Evolutionary conservation across 2,888 invertebrate species (phyloP).

Genomic region (Amphimallon solstitiale): DNA sequence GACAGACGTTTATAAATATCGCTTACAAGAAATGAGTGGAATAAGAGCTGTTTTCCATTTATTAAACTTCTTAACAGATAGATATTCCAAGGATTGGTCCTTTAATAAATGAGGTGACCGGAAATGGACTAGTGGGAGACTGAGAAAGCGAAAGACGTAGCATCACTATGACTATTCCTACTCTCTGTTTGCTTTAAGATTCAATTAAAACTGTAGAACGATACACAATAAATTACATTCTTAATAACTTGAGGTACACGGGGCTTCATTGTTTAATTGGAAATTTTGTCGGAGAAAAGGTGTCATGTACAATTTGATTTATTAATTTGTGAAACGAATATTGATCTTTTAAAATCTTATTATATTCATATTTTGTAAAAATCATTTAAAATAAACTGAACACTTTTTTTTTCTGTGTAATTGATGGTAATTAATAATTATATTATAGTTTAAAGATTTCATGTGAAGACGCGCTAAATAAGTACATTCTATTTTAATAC

Average conservation of each 20-base stretch:
- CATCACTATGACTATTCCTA: not conserved
- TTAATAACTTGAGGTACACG: constrained; percentile 17
- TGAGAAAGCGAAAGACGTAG: not conserved
- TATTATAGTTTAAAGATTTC: too few species aligned
- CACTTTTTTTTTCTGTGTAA: too few species aligned
- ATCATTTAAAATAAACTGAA: too few species aligned
- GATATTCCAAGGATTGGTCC: constrained; percentile 17
- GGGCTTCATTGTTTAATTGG: constrained; percentile 16
- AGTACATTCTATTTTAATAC: too few species aligned
- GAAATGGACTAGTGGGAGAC: not conserved
- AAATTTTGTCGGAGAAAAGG: not conserved
- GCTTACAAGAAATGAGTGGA: constrained; percentile 53
- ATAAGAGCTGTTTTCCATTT: constrained; percentile 54
- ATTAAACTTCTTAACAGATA: constrained; percentile 47
- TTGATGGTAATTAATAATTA: too few species aligned
- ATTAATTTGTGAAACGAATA: not conserved
- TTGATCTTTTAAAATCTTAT: too few species aligned
- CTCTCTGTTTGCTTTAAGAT: not conserved
- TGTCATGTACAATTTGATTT: constrained; percentile 1
- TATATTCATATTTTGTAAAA: too few species aligned
- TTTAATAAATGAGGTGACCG: not conserved
- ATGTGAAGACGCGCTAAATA: too few species aligned
- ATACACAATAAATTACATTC: constrained; percentile 25
- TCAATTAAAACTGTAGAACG: constrained; percentile 20
- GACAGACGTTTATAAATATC: constrained; percentile 58